Base-by-base conservation (phyloP, 2,888 invertebrate species). In the Linnaemya vulpina region DNA sequence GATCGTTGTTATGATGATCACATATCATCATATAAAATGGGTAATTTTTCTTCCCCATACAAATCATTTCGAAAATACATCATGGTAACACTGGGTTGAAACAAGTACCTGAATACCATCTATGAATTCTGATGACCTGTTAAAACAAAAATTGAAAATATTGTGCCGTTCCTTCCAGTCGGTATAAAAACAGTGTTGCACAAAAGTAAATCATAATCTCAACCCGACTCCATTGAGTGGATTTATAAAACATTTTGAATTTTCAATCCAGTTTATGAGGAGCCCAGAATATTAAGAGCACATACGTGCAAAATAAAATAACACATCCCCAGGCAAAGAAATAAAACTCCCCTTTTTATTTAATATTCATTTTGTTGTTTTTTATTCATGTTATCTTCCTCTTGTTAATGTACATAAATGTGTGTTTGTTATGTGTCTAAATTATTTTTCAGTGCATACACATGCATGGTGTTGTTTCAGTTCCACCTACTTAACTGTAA, bases 211-310 rank as follows among this genome's bases (percentile, higher is more conserved):
- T 15, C 11, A 13, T 13, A 11, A 11, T 13, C 40, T 1, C 13
- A 4, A 5, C 15, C 15, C n/a, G 46, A 46, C 46, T 15, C 5
- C 0, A 46, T 15, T n/a, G 1, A 46, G 11, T 53, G 0, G 11
- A 49, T 7, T 22, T 22, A 11, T 13, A 15, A 88, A 89, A 88
- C 89, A 89, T 88, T 89, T 89, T 88, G 87, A 89, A 89, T 89
- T 89, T 87, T 88, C 87, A 89, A 87, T 89, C 88, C 87, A 87
- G 87, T 88, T 86, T 67, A 87, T 79, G 67, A 87, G 89, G 89
- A 77, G 49, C 40, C 1, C 87, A 89, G 83, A 43, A 73, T 51
- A 20, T 63, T 22, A 20, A 70, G 51, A 11, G 4, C 0, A 25
- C 13, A 10, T 51, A n/a, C 20, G 20, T 3, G 20, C 7, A 49